Conservation (phyloP, 1,140 invertebrate genomes). For the Brachionus plicatilis region DNA sequence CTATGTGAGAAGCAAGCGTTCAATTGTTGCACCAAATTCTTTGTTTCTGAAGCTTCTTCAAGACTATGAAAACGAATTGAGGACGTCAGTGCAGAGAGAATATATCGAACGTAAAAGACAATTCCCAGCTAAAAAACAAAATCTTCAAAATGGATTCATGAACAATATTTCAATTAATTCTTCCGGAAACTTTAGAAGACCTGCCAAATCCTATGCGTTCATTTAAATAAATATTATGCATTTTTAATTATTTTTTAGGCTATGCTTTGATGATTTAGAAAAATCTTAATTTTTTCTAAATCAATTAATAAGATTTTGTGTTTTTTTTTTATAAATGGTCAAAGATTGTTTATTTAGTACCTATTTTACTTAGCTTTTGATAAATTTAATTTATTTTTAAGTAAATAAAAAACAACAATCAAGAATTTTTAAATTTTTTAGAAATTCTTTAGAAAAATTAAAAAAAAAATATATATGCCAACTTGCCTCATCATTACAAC, state of each 20-base stretch:
- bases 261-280: too few species aligned
- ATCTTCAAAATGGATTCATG: not conserved
- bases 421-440: too few species aligned
- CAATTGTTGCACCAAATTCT: not conserved
- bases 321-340: too few species aligned
- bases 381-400: too few species aligned
- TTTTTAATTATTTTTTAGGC: not conserved
- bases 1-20: not conserved
- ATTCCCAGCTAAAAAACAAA: not conserved
- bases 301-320: too few species aligned
- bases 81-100: not conserved
- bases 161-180: not conserved
- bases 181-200: not conserved
- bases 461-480: too few species aligned
- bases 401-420: too few species aligned
- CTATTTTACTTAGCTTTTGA: too few species aligned
- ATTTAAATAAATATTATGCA: not conserved
- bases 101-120: not conserved
- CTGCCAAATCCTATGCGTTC: not conserved
- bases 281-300: too few species aligned
- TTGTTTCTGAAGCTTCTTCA: not conserved
- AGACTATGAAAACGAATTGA: slow-evolving; percentile 1
- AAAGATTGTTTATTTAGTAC: too few species aligned
- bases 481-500: too few species aligned
- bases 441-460: too few species aligned